Conservation (phyloP, 2,797 vertebrate genomes). For the Sebastes oblongus region DNA sequence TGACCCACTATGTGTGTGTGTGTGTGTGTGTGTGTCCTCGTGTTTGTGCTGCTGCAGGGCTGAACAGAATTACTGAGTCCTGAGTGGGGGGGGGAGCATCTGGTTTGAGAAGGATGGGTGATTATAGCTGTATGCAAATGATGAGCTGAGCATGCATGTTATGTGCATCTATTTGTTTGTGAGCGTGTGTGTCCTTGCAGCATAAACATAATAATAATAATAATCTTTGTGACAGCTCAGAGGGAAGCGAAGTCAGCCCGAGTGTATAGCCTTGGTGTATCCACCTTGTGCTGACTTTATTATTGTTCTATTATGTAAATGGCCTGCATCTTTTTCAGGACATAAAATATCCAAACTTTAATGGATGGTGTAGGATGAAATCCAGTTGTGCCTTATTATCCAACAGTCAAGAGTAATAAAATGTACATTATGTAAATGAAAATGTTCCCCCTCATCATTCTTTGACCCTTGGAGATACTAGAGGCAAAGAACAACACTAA, state of each 20-base stretch:
- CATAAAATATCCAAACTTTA: not conserved
- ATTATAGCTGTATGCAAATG: constrained; percentile 10
- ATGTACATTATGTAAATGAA: not conserved
- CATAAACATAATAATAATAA: not conserved
- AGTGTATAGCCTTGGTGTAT: not conserved
- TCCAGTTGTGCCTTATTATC: not conserved
- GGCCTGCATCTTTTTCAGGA: too few relatives aligned
- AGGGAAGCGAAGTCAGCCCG: not conserved
- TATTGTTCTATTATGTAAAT: not conserved
- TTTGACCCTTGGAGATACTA: not conserved
- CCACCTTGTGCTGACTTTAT: not conserved
- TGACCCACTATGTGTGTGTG: constrained; percentile 18
- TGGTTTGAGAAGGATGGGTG: constrained; percentile 4
- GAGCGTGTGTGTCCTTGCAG: not conserved
- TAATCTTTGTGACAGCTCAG: not conserved
- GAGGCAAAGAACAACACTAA: not conserved
- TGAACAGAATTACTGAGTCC: constrained; percentile 13
- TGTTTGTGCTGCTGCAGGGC: constrained; percentile 10
- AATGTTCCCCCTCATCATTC: not conserved
- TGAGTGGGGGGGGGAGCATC: not conserved
- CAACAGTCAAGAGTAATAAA: not conserved
- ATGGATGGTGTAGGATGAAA: not conserved
- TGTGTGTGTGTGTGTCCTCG: constrained; percentile 2
- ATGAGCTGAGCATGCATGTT: not conserved
- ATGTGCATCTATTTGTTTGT: not conserved